Base-by-base conservation (phyloP, 2,888 invertebrate genomes). In the Lycophotia porphyrea region DNA sequence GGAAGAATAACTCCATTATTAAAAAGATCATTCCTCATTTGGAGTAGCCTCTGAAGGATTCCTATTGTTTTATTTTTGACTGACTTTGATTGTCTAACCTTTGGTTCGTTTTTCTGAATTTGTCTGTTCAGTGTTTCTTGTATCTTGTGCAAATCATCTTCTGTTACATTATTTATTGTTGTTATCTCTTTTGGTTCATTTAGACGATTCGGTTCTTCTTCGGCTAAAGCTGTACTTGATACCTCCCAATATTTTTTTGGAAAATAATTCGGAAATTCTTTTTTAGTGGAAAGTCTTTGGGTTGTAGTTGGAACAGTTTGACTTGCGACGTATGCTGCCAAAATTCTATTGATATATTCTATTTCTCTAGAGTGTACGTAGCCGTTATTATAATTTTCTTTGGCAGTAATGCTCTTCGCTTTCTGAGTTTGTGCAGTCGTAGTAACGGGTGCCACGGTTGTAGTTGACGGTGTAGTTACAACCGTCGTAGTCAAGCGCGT, bases 281-380 rank as follows among this genome's bases (percentile, higher is more conserved):
- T 61, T 47, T 80, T 69, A 63, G 70, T 83, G 31, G 74, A 74
- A 1, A 82, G 72, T 24, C n/a, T 68, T 74, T 81, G 72, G 15
- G 78, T 81, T 71, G 86, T 84, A 5, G 85, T 84, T n/a, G 80
- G 68, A 65, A 47, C 36, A 24, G 78, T 76, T 71, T 84, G 84
- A 27, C 81, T 87, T n/a, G 86, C 76, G 21, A 91, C 75, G 55
- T 89, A 90, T 70, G 88, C 84, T 42, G 87, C 82, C 70, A 93
- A 78, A 36, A 92, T 85, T 71, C 88, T 87, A 47, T 81, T 89
- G 5, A 92, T 84, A 65, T 85, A 84, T 66, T 90, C 88, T 44
- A 88, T 84, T 80, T 88, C 87, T 74, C 84, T 84, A 71, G 87
- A 78, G 68, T 78, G 82, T 31, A 74, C 65, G 58, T 86, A 78